Base-by-base conservation (phyloP, 1,140 invertebrate genomes). In the Batillaria attramentaria region DNA sequence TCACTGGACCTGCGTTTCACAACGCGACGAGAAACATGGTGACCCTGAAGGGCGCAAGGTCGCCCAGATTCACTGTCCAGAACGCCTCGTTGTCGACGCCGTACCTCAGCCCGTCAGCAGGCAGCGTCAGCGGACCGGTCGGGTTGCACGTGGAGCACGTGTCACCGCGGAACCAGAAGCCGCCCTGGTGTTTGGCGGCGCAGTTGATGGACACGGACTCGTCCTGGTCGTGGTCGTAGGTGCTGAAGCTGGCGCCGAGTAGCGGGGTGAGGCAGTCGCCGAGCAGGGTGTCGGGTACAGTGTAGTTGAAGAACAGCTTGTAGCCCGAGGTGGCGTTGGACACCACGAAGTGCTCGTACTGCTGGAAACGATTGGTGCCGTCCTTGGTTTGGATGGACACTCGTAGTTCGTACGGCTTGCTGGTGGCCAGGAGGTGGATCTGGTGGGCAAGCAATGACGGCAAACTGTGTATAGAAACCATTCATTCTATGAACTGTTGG, bases 201-300 rank as follows among this genome's bases (percentile, higher is more conserved):
- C 75, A 77, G 75, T 74, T 78, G n/a, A 62, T 31, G 28, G 20
- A 13, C 5, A 24, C 18, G 20, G 31, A 37, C 1, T 77, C 70
- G 75, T 81, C 79, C 41, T 62, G 50, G 75, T 81, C 79, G 39
- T 50, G 33, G 79, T 81, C 79, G 41, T 39, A 65, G 42, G 79
- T 81, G 46, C 74, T 77, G 60, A 81, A 81, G 20, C 39, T 18
- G 3, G 74, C 57, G n/a, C 42, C 46, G 42, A 72, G 76, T 10
- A 77, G 79, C 5, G 68, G 43, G 1, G 31, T 24, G 16, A 77
- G 42, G 54, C 74, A 77, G 62, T 78, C 69, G 39, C 66, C 69
- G n/a, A 78, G 54, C 8, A 13, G 4, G 13, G 39, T 35, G 41
- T 33, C 62, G 74, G 31, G 28, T 8, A 13, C 8, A 16, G 39